phyloP scores from a whole-genome alignment of 2,888 invertebrate genomes.

The Cephus pulcher region DNA sequence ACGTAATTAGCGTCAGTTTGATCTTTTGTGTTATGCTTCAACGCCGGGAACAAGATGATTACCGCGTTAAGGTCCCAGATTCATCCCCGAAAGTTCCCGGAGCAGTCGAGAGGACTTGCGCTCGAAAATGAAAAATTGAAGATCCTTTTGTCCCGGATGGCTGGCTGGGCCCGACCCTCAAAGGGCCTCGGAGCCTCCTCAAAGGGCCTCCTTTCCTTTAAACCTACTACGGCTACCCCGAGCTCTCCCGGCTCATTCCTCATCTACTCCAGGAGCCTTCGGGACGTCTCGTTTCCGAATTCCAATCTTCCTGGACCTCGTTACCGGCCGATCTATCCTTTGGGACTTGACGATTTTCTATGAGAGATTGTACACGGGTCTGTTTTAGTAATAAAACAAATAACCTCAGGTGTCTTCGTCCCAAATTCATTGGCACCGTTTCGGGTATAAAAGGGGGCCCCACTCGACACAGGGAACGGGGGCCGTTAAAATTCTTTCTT shows the following conservation, averaged over 20 bases:
- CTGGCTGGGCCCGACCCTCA: not conserved
- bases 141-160: constrained; percentile 12
- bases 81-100: not conserved
- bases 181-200: not conserved
- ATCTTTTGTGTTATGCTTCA: constrained; percentile 51
- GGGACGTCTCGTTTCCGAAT: constrained; percentile 26
- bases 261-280: constrained; percentile 16
- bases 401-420: not conserved
- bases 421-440: not conserved
- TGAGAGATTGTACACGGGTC: not conserved
- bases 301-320: constrained; percentile 30
- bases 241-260: constrained; percentile 7
- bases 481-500: not conserved
- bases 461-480: not conserved
- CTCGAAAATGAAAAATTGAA: constrained; percentile 36
- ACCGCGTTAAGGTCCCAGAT: constrained; percentile 26
- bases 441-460: not conserved
- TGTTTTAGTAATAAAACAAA: not conserved
- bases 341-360: not conserved
- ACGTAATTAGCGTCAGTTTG: constrained; percentile 60
- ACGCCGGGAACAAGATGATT: constrained; percentile 58
- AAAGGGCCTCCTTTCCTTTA: constrained; percentile 20
- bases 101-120: constrained; percentile 21
- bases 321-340: constrained; percentile 22
- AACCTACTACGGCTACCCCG: constrained; percentile 20